Percentiles rank a stretch among this genome's conserved stretches.
These are phyloP conservation scores for Drosophila serrata DNA, from an alignment of 1,140 invertebrate species.

Conservation along the genomic window DNA sequence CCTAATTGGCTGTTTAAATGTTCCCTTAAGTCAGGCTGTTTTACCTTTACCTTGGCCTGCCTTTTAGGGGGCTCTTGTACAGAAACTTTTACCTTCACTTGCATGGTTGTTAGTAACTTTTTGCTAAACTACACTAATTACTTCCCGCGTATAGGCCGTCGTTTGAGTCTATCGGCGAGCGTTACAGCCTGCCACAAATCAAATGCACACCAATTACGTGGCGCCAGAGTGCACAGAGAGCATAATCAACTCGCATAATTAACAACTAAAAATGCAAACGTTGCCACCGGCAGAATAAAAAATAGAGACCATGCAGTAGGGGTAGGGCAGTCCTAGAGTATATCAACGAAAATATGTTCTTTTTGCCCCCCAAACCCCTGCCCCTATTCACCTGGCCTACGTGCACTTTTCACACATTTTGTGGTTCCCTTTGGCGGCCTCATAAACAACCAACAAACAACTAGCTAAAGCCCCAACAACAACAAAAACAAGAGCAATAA, in stretches of 20 bases:
- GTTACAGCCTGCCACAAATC: conserved; percentile 78
- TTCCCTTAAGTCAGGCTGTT: conserved; percentile 1
- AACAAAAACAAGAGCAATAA: conserved; percentile 43
- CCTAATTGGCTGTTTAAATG: conserved; percentile 8
- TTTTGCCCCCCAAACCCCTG: not conserved
- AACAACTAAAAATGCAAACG: conserved; percentile 80
- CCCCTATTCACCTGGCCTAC: conserved; percentile 30
- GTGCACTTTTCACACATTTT: conserved; percentile 83
- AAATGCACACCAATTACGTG: conserved; percentile 83
- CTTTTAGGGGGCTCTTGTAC: conserved; percentile 25
- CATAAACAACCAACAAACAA: conserved; percentile 66
- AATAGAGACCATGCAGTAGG: conserved; percentile 8
- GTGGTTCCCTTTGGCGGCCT: conserved; percentile 58
- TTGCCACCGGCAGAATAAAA: conserved; percentile 41
- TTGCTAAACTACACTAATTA: conserved; percentile 80
- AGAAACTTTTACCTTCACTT: conserved; percentile 68
- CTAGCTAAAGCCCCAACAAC: conserved; percentile 46
- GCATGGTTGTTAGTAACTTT: conserved; percentile 57
- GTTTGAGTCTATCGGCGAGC: conserved; percentile 63
- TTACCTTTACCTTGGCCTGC: conserved; percentile 50
- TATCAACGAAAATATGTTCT: conserved; percentile 77
- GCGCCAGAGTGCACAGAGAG: conserved; percentile 76
- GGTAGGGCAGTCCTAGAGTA: conserved; percentile 19
- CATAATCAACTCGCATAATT: conserved; percentile 83
- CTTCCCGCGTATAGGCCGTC: conserved; percentile 56